phyloP scores from a whole-genome alignment of 30 jellyfish, hydroid and myxozoan species.

The Aurelia coerulea region DNA sequence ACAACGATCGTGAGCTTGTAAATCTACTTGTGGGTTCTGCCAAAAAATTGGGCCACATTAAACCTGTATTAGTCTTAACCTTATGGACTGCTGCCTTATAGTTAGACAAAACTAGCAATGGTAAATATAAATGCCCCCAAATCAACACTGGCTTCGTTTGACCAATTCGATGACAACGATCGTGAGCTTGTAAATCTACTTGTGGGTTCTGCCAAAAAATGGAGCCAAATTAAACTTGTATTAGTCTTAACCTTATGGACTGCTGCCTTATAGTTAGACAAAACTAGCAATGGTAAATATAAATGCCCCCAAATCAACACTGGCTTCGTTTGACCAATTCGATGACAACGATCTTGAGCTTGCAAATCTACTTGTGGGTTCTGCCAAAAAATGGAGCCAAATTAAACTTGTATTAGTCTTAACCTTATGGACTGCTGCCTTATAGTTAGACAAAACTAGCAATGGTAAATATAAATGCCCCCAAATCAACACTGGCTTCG shows the following conservation, averaged over 20 bases:
- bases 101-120: no score
- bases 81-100: no score
- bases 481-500: conserved; percentile 86
- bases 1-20: conserved; percentile 97
- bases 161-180: conserved; percentile 96
- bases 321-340: conserved; percentile 97
- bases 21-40: conserved; percentile 95
- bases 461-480: no score
- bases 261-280: no score
- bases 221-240: background rate
- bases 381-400: conserved; percentile 26
- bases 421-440: no score
- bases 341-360: conserved; percentile 97
- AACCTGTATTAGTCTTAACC: no score
- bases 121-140: background rate
- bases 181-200: conserved; percentile 96
- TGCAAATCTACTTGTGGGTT: conserved; percentile 96
- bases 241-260: no score
- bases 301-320: conserved; percentile 56
- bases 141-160: conserved; percentile 95
- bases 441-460: no score
- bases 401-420: background rate
- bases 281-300: no score
- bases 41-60: background rate
- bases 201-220: conserved; percentile 86